Evolutionary conservation across 2,888 invertebrate species (phyloP), one percentile per base, ranked within the genome.

Genomic region (Malacosoma neustria): DNA sequence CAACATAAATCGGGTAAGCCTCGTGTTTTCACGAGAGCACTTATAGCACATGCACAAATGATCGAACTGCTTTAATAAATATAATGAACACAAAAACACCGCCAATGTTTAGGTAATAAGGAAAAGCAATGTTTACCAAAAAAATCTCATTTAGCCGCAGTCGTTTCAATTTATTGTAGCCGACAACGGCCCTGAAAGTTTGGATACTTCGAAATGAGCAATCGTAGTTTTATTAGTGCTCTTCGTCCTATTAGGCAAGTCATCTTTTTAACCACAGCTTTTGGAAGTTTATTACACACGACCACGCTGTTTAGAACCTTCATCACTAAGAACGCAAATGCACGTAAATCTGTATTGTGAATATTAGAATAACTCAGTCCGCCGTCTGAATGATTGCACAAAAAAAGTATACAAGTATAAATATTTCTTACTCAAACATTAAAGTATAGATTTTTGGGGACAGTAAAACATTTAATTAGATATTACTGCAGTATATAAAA

Each of bases 1-100:
- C 70, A 72, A 61, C 67, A 57, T 48, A 34, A 74, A 49, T 51
- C 64, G 82, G 84, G 84, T 84, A 84, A 84, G 84, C 70, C 70
- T 65, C 59, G 65, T 63, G 64, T 41, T 39, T 34, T 22, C 57
- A 61, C 63, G 57, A 51, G 51, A 61, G 62, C 62, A 64, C 68
- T 47, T 22, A 31, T 37, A 41, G 37, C 33, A 49, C 45, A 35
- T 4, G 34, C 34, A 35, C 34, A 32, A 32, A 13, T 9, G 12
- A 7, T 13, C 14, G 6, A 32, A 32, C 14, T 1, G n/a, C 9
- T 5, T 11, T 31, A 31, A 31, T 31, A 11, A 4, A 11, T 31
- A 11, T 2, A 31, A 31, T 31, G 11, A 12, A 37, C 22, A 22
- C n/a, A 22, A 14, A 14, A 15, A 29, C 12, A 14, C 13, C 9